Percentiles rank a stretch among this genome's conserved stretches.
Conservation (phyloP, 2,888 invertebrate genomes). For the Scaptodrosophila latifasciaeformis region DNA sequence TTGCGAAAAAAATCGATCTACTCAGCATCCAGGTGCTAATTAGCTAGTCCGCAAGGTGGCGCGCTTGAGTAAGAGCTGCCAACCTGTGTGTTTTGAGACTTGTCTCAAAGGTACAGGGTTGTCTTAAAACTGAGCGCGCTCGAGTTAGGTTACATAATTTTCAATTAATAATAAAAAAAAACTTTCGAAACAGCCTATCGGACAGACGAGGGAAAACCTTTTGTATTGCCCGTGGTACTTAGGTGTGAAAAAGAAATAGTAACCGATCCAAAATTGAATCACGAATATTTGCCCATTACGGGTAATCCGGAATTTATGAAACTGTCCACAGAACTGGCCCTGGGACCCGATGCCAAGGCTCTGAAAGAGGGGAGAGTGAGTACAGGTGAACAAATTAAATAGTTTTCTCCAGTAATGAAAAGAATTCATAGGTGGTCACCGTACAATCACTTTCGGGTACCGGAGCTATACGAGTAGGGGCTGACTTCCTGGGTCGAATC, state of each 20-base stretch:
- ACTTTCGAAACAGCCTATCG: constrained; percentile 24
- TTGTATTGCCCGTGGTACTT: constrained; percentile 18
- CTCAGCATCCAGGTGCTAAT: no score
- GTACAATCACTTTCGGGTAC: constrained; percentile 95
- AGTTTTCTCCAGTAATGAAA: no score
- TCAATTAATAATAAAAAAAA: no score
- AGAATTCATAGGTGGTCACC: constrained; percentile 81
- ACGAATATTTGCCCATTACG: constrained; percentile 27
- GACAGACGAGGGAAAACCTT: constrained; percentile 16
- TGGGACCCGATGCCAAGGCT: constrained; percentile 17
- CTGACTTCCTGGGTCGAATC: constrained; percentile 85
- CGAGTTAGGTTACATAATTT: no score
- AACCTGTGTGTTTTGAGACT: no score
- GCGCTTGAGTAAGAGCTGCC: no score
- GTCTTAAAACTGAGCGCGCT: no score
- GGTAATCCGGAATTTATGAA: constrained; percentile 20
- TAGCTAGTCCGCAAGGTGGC: no score
- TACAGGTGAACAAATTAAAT: no score
- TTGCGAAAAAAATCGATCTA: background rate
- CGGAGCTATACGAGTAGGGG: constrained; percentile 89
- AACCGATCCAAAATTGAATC: constrained; percentile 6
- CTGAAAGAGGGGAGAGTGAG: constrained; percentile 22
- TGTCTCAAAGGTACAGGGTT: no score
- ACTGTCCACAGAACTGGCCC: constrained; percentile 14
- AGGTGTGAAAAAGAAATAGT: constrained; percentile 18